Conservation (phyloP, 1,140 invertebrate genomes). For the Saccostrea cuccullata region DNA sequence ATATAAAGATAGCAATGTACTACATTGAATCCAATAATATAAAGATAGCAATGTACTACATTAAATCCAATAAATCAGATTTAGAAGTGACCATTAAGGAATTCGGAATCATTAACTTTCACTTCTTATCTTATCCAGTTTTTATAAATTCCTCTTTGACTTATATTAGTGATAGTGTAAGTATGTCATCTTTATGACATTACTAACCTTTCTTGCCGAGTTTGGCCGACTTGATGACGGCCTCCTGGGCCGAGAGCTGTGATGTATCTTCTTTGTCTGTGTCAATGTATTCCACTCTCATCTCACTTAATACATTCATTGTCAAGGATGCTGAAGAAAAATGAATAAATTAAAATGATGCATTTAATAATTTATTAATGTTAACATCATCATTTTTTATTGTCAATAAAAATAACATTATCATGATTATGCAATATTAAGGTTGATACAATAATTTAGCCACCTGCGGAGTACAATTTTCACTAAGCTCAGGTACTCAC, state of each 20-base stretch:
- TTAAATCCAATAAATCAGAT: no score
- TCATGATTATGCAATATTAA: not conserved
- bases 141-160: no score
- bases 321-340: conserved; percentile 29
- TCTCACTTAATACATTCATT: conserved; percentile 56
- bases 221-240: conserved; percentile 75
- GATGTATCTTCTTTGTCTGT: conserved; percentile 57
- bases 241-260: conserved; percentile 70
- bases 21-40: no score
- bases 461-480: not conserved
- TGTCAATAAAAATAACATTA: no score
- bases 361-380: not conserved
- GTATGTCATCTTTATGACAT: no score
- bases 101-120: no score
- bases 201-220: conserved; percentile 67
- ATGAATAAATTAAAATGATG: conserved; percentile 11
- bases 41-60: not conserved
- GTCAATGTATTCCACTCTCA: conserved; percentile 62
- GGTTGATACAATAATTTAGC: not conserved
- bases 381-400: not conserved
- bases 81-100: no score
- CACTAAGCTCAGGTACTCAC: not conserved
- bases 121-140: no score
- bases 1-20: no score
- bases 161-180: no score